A percentile compares a stretch with the other conserved stretches of the same genome.
These are phyloP conservation scores for Danaus melanippus DNA, from an alignment of 1,140 invertebrate species.

Conservation along the genomic window DNA sequence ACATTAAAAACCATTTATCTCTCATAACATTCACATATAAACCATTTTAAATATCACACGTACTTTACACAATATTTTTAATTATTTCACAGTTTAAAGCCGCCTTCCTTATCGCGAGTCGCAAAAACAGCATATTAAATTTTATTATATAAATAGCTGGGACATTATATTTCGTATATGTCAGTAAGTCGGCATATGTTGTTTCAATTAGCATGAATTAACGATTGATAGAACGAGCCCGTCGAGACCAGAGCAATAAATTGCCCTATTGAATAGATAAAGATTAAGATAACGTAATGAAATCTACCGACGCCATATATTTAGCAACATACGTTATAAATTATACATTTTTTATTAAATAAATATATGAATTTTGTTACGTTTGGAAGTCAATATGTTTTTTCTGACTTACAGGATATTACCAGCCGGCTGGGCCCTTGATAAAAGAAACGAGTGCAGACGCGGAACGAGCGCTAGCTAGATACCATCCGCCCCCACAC, in stretches of 20 bases:
- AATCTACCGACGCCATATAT: conserved; percentile 1
- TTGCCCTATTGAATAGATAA: conserved; percentile 32
- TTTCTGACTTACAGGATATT: conserved; percentile 78
- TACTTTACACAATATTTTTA: no score
- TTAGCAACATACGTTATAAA: not conserved
- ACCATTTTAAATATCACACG: no score
- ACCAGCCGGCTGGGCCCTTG: conserved; percentile 89
- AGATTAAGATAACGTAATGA: conserved; percentile 17
- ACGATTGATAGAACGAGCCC: conserved; percentile 21
- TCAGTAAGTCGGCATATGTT: conserved; percentile 23
- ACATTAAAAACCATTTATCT: no score
- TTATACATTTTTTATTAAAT: not conserved
- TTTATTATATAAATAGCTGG: conserved; percentile 13
- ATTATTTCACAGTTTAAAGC: no score
- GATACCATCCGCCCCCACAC: conserved; percentile 63
- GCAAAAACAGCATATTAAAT: no score
- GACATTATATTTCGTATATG: conserved; percentile 22
- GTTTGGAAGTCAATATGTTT: conserved; percentile 1
- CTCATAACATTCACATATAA: no score
- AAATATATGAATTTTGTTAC: not conserved
- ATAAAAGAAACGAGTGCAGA: conserved; percentile 73
- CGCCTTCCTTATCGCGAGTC: no score
- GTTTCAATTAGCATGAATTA: conserved; percentile 34
- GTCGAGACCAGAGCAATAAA: conserved; percentile 19
- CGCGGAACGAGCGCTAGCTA: conserved; percentile 58